These are phyloP conservation scores for Drosophila mimetica DNA, from an alignment of 2,888 invertebrate species.

Conservation along the genomic window DNA sequence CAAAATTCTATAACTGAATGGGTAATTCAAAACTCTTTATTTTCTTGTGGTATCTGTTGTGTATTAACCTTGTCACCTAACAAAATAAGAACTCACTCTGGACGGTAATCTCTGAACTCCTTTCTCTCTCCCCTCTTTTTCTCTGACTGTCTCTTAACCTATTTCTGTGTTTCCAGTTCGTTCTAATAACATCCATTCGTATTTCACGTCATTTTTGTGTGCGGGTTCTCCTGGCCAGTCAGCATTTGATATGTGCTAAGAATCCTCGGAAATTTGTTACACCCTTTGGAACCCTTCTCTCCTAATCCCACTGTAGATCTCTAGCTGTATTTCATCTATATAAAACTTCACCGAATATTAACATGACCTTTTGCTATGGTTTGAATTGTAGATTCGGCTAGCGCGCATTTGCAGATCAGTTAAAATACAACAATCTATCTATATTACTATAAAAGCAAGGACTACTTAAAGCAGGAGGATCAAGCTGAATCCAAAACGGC, in stretches of 20 bases:
- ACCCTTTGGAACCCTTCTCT: neutral
- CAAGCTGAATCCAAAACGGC: no score
- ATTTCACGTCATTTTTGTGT: conserved; percentile 31
- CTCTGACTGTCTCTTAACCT: conserved; percentile 17
- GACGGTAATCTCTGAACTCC: conserved; percentile 12
- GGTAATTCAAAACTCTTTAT: conserved; percentile 69
- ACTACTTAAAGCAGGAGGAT: no score
- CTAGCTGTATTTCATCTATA: conserved; percentile 1
- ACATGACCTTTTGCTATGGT: neutral
- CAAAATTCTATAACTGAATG: conserved; percentile 67
- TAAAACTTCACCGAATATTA: conserved; percentile 4
- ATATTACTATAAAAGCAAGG: no score
- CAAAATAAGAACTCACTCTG: conserved; percentile 6
- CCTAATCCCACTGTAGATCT: conserved; percentile 2
- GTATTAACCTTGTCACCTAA: conserved; percentile 39
- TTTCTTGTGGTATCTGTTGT: conserved; percentile 56
- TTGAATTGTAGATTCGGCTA: conserved; percentile 20
- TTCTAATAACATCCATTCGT: conserved; percentile 21
- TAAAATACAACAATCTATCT: no score
- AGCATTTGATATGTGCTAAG: conserved; percentile 79
- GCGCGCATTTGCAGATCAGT: conserved; percentile 55
- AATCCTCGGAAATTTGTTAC: neutral
- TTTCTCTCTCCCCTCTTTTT: neutral
- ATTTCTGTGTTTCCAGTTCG: conserved; percentile 30
- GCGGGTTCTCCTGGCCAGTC: conserved; percentile 71